A percentile compares a stretch with the other conserved stretches of the same genome.
These are phyloP conservation scores for Brienomyrus brachyistius DNA, from an alignment of 2,113 vertebrate genomes.

Conservation along the genomic window DNA sequence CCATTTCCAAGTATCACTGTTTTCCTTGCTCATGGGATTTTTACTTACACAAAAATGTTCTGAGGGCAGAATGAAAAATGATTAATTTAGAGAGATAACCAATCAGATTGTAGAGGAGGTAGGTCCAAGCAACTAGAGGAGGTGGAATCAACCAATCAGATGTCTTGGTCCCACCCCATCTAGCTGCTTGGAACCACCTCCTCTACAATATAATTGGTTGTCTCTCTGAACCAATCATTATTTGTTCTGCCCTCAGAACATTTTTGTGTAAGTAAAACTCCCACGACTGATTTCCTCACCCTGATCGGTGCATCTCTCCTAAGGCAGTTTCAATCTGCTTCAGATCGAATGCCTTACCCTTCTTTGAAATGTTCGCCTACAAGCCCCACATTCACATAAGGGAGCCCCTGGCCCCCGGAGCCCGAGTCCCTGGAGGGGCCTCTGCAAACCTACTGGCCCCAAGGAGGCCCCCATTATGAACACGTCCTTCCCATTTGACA, in stretches of 20 bases:
- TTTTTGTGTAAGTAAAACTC: no score
- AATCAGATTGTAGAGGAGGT: no score
- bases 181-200: no score
- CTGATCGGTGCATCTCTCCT: background rate
- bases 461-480: background rate
- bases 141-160: no score
- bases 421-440: background rate
- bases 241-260: no score
- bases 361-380: background rate
- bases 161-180: no score
- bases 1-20: background rate
- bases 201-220: no score
- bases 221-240: no score
- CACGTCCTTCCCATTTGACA: background rate
- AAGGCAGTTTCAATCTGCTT: background rate
- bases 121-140: no score
- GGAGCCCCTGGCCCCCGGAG: background rate
- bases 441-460: background rate
- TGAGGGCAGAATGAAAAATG: no score
- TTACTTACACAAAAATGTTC: no score
- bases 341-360: background rate
- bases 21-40: background rate
- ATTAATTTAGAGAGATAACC: no score
- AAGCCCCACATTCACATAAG: background rate
- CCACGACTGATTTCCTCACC: background rate